Conservation (phyloP, 1,140 invertebrate genomes). For the Panulirus ornatus region DNA sequence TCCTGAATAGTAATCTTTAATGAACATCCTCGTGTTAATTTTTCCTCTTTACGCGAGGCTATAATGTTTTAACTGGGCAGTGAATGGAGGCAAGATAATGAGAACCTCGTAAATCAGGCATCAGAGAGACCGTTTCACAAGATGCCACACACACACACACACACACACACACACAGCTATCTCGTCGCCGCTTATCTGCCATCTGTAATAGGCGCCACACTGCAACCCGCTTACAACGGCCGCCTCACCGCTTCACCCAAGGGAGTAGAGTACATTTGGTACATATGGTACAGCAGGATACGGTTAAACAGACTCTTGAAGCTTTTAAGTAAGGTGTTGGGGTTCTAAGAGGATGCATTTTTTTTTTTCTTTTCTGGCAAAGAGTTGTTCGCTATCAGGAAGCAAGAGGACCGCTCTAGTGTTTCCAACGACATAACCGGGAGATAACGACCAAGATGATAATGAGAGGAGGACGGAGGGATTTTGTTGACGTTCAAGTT, state of each 20-base stretch:
- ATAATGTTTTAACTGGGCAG: background rate
- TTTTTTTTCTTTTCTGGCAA: no score
- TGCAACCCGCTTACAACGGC: slow-evolving; percentile 10
- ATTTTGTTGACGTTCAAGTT: slow-evolving; percentile 15
- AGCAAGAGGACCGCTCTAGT: background rate
- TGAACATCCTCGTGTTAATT: slow-evolving; percentile 1
- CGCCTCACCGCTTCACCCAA: no score
- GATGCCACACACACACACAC: background rate
- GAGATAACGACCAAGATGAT: slow-evolving; percentile 24
- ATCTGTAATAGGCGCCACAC: slow-evolving; percentile 11
- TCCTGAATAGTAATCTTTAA: slow-evolving; percentile 40
- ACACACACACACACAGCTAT: slow-evolving; percentile 38
- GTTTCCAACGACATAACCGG: slow-evolving; percentile 16
- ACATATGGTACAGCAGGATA: no score
- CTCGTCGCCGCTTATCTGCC: slow-evolving; percentile 28
- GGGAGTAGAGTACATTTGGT: no score
- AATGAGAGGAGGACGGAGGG: background rate
- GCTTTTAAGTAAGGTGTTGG: no score
- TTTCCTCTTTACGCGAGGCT: slow-evolving; percentile 23
- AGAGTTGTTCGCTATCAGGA: no score
- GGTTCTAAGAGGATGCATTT: no score
- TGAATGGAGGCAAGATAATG: slow-evolving; percentile 12
- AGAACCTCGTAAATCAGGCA: background rate
- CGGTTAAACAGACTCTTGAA: no score
- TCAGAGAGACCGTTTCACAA: background rate